Percentiles rank a stretch among this genome's conserved stretches.
These are phyloP conservation scores for Anolis apletophallus DNA, from an alignment of 2,797 vertebrate species.

Conservation along the genomic window DNA sequence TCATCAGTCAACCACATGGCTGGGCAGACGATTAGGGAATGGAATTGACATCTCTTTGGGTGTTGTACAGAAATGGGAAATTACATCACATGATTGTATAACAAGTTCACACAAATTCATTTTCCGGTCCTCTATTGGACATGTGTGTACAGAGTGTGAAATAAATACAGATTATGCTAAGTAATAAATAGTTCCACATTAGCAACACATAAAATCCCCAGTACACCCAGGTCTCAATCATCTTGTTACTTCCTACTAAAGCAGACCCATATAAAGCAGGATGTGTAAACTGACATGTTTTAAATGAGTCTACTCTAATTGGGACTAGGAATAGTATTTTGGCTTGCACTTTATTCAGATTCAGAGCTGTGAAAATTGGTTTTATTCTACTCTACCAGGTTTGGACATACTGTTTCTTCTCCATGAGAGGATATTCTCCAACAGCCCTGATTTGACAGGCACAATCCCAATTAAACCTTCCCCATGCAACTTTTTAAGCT, in stretches of 20 bases:
- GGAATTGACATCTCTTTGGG: not conserved
- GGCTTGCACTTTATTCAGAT: not conserved
- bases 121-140: not conserved
- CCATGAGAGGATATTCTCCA: not conserved
- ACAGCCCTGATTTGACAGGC: too few species aligned
- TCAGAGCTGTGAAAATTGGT: not conserved
- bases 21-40: not conserved
- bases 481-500: too few species aligned
- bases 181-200: not conserved
- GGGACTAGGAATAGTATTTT: too few species aligned
- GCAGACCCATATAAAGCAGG: too few species aligned
- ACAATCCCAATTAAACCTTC: too few species aligned
- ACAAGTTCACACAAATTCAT: not conserved
- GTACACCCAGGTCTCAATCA: too few species aligned
- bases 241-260: too few species aligned
- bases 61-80: not conserved
- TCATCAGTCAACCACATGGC: not conserved
- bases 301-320: too few species aligned
- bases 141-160: not conserved
- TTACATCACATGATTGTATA: not conserved
- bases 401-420: not conserved
- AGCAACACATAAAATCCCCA: not conserved
- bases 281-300: too few species aligned
- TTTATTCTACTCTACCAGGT: not conserved
- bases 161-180: not conserved